These are phyloP conservation scores for Nycteola revayana DNA, from an alignment of 2,888 invertebrate genomes.

Conservation along the genomic window DNA sequence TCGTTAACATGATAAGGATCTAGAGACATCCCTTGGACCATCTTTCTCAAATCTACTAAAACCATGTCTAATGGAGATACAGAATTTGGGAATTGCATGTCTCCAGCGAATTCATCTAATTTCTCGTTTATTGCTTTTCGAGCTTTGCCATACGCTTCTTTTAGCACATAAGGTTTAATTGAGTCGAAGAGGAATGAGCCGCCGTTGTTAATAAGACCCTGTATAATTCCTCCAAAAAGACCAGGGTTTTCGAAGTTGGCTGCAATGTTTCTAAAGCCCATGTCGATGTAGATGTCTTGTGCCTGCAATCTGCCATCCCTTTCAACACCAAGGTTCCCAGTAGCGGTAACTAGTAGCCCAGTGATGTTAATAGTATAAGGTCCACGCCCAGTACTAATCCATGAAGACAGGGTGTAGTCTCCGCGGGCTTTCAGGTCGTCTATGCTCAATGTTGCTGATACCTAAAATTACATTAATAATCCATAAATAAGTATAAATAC, in stretches of 20 bases:
- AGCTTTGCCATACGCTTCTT: conserved; percentile 88
- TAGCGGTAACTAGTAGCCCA: conserved; percentile 85
- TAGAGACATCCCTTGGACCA: conserved; percentile 83
- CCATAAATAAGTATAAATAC: too few species aligned
- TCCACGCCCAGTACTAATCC: conserved; percentile 86
- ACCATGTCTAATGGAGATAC: conserved; percentile 93
- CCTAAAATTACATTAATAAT: conserved; percentile 71
- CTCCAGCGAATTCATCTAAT: conserved; percentile 85
- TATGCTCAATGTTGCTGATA: conserved; percentile 86
- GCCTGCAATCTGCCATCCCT: conserved; percentile 89
- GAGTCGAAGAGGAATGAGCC: conserved; percentile 92
- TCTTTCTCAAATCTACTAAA: conserved; percentile 87
- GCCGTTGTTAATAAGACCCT: conserved; percentile 90
- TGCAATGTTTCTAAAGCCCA: conserved; percentile 87
- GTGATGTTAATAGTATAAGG: conserved; percentile 89
- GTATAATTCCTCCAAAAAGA: conserved; percentile 86
- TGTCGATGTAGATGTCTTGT: conserved; percentile 90
- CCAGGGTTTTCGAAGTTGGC: conserved; percentile 93
- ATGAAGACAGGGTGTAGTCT: conserved; percentile 87
- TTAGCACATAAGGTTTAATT: conserved; percentile 91
- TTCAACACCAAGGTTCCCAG: conserved; percentile 87
- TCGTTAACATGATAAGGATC: conserved; percentile 90
- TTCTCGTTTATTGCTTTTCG: conserved; percentile 88
- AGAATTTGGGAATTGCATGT: conserved; percentile 90
- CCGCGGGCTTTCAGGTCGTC: conserved; percentile 87